phyloP scores from a whole-genome alignment of 2,113 vertebrate species.

The Loxodonta africana region DNA sequence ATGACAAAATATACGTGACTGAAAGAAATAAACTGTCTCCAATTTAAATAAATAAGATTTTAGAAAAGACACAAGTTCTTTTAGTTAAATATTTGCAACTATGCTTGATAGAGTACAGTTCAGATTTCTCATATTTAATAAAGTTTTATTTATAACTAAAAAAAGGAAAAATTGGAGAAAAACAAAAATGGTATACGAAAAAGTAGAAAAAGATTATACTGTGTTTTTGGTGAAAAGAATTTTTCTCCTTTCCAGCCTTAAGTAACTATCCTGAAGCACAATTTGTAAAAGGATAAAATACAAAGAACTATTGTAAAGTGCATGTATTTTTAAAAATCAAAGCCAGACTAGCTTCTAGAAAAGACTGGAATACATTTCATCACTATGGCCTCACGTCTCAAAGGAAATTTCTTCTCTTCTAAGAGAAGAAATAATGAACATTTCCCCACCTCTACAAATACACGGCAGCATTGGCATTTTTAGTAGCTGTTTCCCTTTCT shows the following conservation, averaged over 20 bases:
- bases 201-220: background rate
- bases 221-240: slow-evolving; percentile 31
- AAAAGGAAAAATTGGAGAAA: background rate
- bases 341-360: background rate
- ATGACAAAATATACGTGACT: slow-evolving; percentile 26
- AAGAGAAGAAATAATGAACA: slow-evolving; percentile 50
- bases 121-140: slow-evolving; percentile 32
- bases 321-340: slow-evolving; percentile 38
- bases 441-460: background rate
- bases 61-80: slow-evolving; percentile 27
- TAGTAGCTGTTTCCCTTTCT: background rate
- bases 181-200: background rate
- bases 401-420: slow-evolving; percentile 33
- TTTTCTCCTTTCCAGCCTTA: slow-evolving; percentile 20
- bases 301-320: slow-evolving; percentile 19
- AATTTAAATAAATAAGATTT: background rate
- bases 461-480: background rate
- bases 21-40: background rate
- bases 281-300: background rate
- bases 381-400: background rate
- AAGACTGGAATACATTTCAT: background rate
- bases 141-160: slow-evolving; percentile 32
- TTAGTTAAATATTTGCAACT: background rate
- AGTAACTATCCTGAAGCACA: slow-evolving; percentile 1
- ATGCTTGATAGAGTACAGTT: slow-evolving; percentile 13